phyloP scores from a whole-genome alignment of 2,797 vertebrate species.

The Myotis pilosus region DNA sequence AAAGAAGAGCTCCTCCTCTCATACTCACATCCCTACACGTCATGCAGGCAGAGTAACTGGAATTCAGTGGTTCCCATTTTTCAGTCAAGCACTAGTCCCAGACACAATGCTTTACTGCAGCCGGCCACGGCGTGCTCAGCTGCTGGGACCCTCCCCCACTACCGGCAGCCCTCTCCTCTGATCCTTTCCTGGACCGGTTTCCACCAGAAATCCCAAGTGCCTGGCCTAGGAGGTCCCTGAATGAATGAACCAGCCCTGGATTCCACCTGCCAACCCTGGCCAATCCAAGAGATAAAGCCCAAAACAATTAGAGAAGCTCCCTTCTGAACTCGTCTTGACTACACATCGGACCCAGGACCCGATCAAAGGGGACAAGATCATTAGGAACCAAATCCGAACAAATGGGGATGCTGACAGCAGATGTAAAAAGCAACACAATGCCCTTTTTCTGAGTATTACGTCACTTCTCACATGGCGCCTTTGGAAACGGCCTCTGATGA shows the following conservation, averaged over 20 bases:
- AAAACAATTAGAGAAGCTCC: neutral
- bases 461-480: constrained; percentile 18
- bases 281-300: neutral
- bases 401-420: neutral
- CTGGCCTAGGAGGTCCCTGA: neutral
- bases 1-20: neutral
- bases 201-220: neutral
- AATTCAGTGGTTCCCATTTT: neutral
- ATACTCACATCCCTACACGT: neutral
- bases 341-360: neutral
- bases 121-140: neutral
- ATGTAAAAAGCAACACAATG: neutral
- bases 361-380: neutral
- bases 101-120: neutral
- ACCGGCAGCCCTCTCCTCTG: neutral
- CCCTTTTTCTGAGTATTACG: neutral
- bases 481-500: constrained; percentile 22
- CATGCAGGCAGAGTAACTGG: neutral
- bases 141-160: neutral
- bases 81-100: neutral
- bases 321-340: neutral
- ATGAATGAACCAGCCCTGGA: neutral
- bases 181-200: neutral
- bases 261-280: neutral
- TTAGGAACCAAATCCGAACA: constrained; percentile 5